Percentiles rank a stretch among this genome's conserved stretches.
Conservation (phyloP, 2,113 vertebrate species). For the Anolis sagrei region DNA sequence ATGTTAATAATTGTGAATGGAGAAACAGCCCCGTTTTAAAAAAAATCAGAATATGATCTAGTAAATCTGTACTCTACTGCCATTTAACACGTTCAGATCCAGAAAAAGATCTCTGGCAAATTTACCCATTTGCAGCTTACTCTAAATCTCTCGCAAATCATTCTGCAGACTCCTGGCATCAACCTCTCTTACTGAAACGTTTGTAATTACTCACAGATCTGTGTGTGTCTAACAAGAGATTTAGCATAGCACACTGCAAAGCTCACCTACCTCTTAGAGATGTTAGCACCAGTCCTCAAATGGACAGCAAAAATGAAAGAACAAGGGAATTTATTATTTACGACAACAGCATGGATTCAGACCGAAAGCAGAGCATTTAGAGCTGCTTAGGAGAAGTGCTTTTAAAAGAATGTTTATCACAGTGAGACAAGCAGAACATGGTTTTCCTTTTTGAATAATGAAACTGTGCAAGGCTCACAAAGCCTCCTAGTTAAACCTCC, state of each 20-base stretch:
- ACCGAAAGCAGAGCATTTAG: constrained; percentile 33
- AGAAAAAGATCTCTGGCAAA: background rate
- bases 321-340: constrained; percentile 65
- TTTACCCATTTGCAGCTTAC: constrained; percentile 24
- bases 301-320: constrained; percentile 78
- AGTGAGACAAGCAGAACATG: constrained; percentile 28
- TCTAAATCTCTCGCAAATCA: constrained; percentile 14
- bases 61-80: background rate
- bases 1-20: background rate
- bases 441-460: constrained; percentile 14
- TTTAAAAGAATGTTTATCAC: constrained; percentile 37
- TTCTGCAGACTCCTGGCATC: background rate
- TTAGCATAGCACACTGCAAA: constrained; percentile 18
- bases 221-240: background rate
- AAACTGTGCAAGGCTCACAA: background rate
- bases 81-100: background rate
- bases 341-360: constrained; percentile 19
- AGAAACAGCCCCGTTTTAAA: background rate
- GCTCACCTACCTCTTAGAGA: constrained; percentile 76
- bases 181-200: constrained; percentile 26
- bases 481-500: constrained; percentile 1
- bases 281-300: constrained; percentile 73
- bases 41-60: background rate
- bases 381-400: constrained; percentile 47
- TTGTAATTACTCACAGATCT: constrained; percentile 16